Evolutionary conservation across 2,113 vertebrate genomes (phyloP).

Genomic region (Uropsilus gracilis): DNA sequence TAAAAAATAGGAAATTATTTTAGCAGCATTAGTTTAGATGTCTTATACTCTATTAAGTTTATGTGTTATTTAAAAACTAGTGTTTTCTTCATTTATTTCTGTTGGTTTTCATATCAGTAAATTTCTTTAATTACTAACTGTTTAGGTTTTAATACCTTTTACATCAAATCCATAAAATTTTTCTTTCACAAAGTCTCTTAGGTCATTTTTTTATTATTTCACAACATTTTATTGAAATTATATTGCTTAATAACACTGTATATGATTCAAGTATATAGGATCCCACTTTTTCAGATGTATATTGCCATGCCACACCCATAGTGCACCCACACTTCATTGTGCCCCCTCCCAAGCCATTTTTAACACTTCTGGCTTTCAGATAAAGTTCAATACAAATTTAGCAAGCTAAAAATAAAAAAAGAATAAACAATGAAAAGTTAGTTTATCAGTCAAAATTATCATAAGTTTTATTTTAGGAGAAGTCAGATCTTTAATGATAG

Average conservation of each 20-base stretch:
- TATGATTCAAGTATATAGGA: too few relatives aligned
- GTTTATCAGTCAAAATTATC: not conserved
- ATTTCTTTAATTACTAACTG: not conserved
- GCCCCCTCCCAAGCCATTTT: not conserved
- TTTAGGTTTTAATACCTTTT: not conserved
- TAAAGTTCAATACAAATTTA: not conserved
- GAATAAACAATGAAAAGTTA: not conserved
- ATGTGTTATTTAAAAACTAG: not conserved
- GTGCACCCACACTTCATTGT: too few relatives aligned
- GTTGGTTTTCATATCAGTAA: not conserved
- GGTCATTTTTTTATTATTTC: not conserved
- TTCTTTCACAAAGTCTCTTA: not conserved
- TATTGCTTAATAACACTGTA: too few relatives aligned
- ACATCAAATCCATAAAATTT: not conserved
- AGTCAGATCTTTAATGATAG: not conserved
- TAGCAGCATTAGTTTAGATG: not conserved
- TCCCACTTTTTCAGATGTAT: too few relatives aligned
- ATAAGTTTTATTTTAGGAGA: not conserved
- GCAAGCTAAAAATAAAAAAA: not conserved
- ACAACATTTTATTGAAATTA: not conserved
- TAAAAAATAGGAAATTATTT: not conserved
- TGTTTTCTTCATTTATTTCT: not conserved
- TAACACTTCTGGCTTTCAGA: not conserved
- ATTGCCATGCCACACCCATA: too few relatives aligned
- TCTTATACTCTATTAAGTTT: not conserved